Percentiles rank a stretch among this genome's conserved stretches.
Conservation (phyloP, 1,140 invertebrate genomes). For the Psilanteris sp. region DNA sequence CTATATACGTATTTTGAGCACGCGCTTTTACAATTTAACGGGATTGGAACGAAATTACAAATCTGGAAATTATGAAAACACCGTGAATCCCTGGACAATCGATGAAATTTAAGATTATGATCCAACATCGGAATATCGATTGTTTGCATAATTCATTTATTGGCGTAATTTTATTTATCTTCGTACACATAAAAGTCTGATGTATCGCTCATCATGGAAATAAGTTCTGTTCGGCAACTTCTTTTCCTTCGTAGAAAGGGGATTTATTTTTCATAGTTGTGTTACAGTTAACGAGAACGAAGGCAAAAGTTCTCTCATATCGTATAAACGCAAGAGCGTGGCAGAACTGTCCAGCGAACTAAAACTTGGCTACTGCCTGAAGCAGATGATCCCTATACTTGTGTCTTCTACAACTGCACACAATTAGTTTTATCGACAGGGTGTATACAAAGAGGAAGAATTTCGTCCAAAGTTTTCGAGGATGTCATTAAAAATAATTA, state of each 20-base stretch:
- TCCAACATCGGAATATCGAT: too few species aligned
- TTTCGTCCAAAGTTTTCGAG: conserved; percentile 29
- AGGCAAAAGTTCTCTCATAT: conserved; percentile 59
- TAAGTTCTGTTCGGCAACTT: conserved; percentile 42
- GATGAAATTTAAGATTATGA: too few species aligned
- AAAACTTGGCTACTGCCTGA: conserved; percentile 42
- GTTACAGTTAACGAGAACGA: conserved; percentile 49
- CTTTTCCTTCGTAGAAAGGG: conserved; percentile 21
- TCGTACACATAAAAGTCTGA: not conserved
- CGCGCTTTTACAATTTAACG: too few species aligned
- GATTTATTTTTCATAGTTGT: conserved; percentile 49
- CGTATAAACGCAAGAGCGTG: conserved; percentile 48
- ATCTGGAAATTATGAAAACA: too few species aligned
- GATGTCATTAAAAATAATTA: conserved; percentile 55
- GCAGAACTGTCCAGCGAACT: conserved; percentile 52
- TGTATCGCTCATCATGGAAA: conserved; percentile 1
- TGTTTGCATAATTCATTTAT: too few species aligned
- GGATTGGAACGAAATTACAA: too few species aligned
- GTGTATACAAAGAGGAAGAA: conserved; percentile 47
- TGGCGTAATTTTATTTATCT: conserved; percentile 22
- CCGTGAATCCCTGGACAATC: too few species aligned
- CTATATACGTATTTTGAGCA: too few species aligned
- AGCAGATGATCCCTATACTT: conserved; percentile 61
- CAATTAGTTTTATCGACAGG: conserved; percentile 62
- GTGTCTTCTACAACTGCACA: conserved; percentile 57